A percentile compares a stretch with the other conserved stretches of the same genome.
These are phyloP conservation scores for Pseudococcus jackbeardsleyi DNA, from an alignment of 2,888 invertebrate genomes.

Conservation along the genomic window DNA sequence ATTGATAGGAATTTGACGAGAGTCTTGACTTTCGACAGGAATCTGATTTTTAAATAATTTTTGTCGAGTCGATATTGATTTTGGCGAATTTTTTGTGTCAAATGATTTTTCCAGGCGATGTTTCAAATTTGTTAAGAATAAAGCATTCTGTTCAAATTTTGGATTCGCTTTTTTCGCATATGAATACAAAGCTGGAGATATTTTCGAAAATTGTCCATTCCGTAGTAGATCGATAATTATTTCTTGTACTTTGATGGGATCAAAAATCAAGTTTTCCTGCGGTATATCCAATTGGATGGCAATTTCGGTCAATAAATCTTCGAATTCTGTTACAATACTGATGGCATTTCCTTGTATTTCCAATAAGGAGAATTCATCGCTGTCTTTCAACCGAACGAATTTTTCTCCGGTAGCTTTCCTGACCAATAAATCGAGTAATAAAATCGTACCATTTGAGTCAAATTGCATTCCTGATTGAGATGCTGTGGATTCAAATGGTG, in stretches of 20 bases:
- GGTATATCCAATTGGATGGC: neutral
- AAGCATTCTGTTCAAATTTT: neutral
- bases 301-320: neutral
- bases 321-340: neutral
- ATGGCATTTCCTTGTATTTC: neutral
- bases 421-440: neutral
- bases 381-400: neutral
- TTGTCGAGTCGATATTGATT: too few relatives aligned
- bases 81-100: neutral
- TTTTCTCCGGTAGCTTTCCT: neutral
- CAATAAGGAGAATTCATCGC: neutral
- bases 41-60: too few relatives aligned
- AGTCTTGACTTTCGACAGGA: too few relatives aligned
- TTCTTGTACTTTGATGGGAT: neutral
- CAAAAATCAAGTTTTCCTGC: neutral
- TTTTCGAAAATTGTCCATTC: neutral
- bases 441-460: neutral
- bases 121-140: neutral
- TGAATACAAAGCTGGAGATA: neutral
- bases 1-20: too few relatives aligned
- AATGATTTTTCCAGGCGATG: neutral
- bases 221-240: neutral
- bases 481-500: too few relatives aligned
- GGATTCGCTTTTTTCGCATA: neutral
- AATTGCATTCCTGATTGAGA: neutral